phyloP scores from a whole-genome alignment of 2,797 vertebrate species.

The Fratercula arctica region DNA sequence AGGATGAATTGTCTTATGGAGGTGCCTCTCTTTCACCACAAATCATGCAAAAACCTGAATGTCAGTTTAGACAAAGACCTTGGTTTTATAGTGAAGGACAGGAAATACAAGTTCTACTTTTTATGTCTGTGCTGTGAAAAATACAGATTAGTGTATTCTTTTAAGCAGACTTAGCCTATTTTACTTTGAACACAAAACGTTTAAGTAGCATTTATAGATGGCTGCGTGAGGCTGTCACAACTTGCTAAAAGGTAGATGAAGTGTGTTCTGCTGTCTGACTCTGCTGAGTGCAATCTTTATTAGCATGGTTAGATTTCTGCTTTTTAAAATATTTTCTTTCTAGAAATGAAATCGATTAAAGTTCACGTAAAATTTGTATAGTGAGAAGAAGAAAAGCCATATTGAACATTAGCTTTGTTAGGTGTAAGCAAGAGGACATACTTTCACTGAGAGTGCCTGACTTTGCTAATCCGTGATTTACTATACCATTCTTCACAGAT shows the following conservation, averaged over 20 bases:
- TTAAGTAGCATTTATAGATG: not conserved
- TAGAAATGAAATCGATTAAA: not conserved
- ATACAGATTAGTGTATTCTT: not conserved
- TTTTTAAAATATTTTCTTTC: not conserved
- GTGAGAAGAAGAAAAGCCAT: not conserved
- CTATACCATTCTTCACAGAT: not conserved
- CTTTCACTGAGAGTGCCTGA: not conserved
- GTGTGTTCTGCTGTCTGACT: not conserved
- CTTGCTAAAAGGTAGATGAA: not conserved
- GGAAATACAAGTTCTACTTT: not conserved
- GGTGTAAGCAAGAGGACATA: not conserved
- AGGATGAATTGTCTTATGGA: not conserved
- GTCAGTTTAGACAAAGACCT: not conserved
- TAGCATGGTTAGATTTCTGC: not conserved
- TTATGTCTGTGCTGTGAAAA: not conserved
- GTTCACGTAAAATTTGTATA: not conserved
- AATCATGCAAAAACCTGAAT: not conserved
- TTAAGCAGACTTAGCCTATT: not conserved
- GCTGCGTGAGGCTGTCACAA: not conserved
- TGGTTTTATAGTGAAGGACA: not conserved
- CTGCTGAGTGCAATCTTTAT: not conserved
- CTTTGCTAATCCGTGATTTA: constrained; percentile 19
- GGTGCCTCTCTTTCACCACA: not conserved
- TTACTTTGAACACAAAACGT: not conserved
- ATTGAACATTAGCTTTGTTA: not conserved